phyloP scores from a whole-genome alignment of 1,140 invertebrate genomes.

The Xylocopa sonorina region DNA sequence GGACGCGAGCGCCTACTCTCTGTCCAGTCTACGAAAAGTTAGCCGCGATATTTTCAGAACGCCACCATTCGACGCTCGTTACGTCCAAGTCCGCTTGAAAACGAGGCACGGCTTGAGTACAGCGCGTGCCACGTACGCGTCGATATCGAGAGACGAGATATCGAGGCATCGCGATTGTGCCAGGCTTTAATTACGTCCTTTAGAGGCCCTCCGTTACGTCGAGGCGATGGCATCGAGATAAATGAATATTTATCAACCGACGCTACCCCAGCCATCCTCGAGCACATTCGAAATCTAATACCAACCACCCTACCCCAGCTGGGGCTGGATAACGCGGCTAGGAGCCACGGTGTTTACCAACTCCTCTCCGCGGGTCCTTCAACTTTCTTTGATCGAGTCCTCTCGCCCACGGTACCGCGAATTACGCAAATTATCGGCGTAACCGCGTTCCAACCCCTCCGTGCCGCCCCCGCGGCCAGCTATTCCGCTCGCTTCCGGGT shows the following conservation, averaged over 20 bases:
- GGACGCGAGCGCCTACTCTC: neutral
- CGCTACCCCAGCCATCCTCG: neutral
- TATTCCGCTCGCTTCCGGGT: slow-evolving; percentile 14
- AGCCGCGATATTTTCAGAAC: too few species aligned
- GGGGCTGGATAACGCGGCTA: neutral
- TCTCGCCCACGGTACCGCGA: slow-evolving; percentile 33
- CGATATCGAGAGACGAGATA: neutral
- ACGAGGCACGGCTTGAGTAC: too few species aligned
- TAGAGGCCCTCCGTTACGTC: slow-evolving; percentile 7
- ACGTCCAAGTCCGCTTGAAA: too few species aligned
- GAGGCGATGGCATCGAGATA: slow-evolving; percentile 9
- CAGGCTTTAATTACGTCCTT: slow-evolving; percentile 46
- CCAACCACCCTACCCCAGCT: too few species aligned
- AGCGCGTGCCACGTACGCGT: too few species aligned
- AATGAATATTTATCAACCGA: slow-evolving; percentile 52
- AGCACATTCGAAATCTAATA: slow-evolving; percentile 38
- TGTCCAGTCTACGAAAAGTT: too few species aligned
- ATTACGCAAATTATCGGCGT: slow-evolving; percentile 58
- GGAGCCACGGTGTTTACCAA: slow-evolving; percentile 33
- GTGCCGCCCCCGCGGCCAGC: neutral
- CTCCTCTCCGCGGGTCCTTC: slow-evolving; percentile 38
- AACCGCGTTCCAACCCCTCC: slow-evolving; percentile 13
- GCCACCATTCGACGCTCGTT: too few species aligned
- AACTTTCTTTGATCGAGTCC: slow-evolving; percentile 26
- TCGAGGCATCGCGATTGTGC: slow-evolving; percentile 5